These are phyloP conservation scores for Beaufortia kweichowensis DNA, from an alignment of 2,113 vertebrate genomes.

Conservation along the genomic window DNA sequence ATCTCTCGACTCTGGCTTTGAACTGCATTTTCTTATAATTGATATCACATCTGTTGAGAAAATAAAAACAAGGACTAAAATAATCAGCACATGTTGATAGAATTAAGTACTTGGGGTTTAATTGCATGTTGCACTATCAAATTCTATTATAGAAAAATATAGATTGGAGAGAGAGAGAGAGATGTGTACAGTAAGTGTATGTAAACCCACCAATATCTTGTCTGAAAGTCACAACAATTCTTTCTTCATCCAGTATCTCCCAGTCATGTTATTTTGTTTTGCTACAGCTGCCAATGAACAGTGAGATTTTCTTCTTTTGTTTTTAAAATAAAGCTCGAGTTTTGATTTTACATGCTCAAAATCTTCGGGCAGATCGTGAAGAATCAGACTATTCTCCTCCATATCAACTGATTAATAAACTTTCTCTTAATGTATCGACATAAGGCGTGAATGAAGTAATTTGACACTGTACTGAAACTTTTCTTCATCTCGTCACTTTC, in stretches of 20 bases:
- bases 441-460: background rate
- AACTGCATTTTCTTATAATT: conserved; percentile 56
- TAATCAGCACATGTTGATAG: background rate
- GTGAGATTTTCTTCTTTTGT: conserved; percentile 56
- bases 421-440: background rate
- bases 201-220: conserved; percentile 57
- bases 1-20: conserved; percentile 56
- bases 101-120: background rate
- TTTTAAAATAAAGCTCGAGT: conserved; percentile 61
- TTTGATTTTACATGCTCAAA: conserved; percentile 33
- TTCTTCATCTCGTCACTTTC: conserved; percentile 32
- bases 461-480: background rate
- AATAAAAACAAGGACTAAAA: conserved; percentile 4
- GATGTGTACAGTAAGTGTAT: background rate
- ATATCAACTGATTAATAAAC: background rate
- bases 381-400: conserved; percentile 40
- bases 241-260: conserved; percentile 59
- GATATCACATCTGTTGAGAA: conserved; percentile 51
- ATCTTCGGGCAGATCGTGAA: conserved; percentile 59
- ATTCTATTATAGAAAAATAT: no score
- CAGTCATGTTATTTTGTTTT: conserved; percentile 51
- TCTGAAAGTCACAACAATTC: conserved; percentile 61
- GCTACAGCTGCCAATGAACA: conserved; percentile 63
- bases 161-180: no score
- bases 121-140: no score